Evolutionary conservation across 2,888 invertebrate genomes (phyloP).

Genomic region (Drosophila anomalata): DNA sequence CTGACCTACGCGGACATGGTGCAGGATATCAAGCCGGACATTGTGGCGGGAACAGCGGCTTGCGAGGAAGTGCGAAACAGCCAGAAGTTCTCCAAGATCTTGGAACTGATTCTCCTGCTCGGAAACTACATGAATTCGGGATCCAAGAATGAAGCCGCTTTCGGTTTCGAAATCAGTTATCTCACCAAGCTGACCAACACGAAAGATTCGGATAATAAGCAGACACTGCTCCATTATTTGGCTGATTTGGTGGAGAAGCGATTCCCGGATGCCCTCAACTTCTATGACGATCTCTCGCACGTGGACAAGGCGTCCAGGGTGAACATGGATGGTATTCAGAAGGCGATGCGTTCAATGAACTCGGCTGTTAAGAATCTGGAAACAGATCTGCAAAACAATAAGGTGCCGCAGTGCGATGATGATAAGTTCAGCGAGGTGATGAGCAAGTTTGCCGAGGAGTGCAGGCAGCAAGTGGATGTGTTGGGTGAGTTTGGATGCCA

Average conservation of each 20-base stretch:
- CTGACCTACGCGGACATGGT: slow-evolving; percentile 94
- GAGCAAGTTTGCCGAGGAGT: slow-evolving; percentile 94
- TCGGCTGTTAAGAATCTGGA: slow-evolving; percentile 94
- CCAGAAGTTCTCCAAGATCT: slow-evolving; percentile 93
- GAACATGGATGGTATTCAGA: slow-evolving; percentile 92
- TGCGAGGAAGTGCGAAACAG: slow-evolving; percentile 96
- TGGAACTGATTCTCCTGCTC: slow-evolving; percentile 94
- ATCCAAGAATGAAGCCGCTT: slow-evolving; percentile 95
- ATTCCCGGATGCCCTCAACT: slow-evolving; percentile 92
- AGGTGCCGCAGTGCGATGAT: slow-evolving; percentile 90
- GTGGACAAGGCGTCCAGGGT: slow-evolving; percentile 95
- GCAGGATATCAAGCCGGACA: slow-evolving; percentile 86
- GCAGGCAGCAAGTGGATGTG: slow-evolving; percentile 93
- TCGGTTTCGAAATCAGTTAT: slow-evolving; percentile 98
- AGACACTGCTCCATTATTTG: slow-evolving; percentile 95
- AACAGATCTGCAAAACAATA: slow-evolving; percentile 94
- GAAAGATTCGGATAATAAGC: slow-evolving; percentile 97
- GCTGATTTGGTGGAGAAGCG: slow-evolving; percentile 94
- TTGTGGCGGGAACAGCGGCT: slow-evolving; percentile 97
- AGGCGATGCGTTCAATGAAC: slow-evolving; percentile 93
- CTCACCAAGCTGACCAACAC: slow-evolving; percentile 95
- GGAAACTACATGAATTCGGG: slow-evolving; percentile 99
- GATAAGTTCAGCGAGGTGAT: slow-evolving; percentile 94
- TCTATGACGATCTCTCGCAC: slow-evolving; percentile 95
- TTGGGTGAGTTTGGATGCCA: slow-evolving; percentile 85